Percentiles rank a stretch among this genome's conserved stretches.
These are phyloP conservation scores for Troides oblongomaculatus DNA, from an alignment of 2,888 invertebrate species.

Conservation along the genomic window DNA sequence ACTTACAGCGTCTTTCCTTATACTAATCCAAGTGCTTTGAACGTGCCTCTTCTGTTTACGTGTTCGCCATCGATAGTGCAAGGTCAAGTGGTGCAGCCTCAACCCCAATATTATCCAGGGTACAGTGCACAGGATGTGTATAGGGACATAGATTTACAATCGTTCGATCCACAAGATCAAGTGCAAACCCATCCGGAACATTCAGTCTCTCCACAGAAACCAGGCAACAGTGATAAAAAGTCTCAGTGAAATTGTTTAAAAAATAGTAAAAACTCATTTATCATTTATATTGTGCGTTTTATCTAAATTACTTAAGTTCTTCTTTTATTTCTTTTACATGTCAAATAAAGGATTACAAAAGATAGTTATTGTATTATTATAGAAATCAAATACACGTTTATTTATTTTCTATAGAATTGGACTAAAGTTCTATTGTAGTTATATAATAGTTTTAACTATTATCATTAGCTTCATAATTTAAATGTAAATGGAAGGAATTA, in stretches of 20 bases:
- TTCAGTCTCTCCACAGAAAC: slow-evolving; percentile 3
- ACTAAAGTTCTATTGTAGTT: too few species aligned
- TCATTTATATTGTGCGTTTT: too few species aligned
- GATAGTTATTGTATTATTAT: too few species aligned
- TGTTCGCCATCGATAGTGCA: slow-evolving; percentile 63
- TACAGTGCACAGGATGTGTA: slow-evolving; percentile 8
- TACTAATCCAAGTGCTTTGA: slow-evolving; percentile 56
- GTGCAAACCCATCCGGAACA: slow-evolving; percentile 29
- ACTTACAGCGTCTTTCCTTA: slow-evolving; percentile 57
- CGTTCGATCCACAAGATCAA: slow-evolving; percentile 34
- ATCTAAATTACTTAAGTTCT: too few species aligned
- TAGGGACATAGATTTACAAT: slow-evolving; percentile 11
- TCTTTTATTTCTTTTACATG: too few species aligned
- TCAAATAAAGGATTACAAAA: too few species aligned
- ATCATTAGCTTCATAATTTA: too few species aligned
- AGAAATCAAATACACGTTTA: too few species aligned
- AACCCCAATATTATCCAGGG: slow-evolving; percentile 38
- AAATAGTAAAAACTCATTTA: too few species aligned
- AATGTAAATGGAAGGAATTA: too few species aligned
- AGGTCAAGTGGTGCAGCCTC: slow-evolving; percentile 51
- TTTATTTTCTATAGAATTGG: too few species aligned
- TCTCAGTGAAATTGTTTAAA: slow-evolving; percentile 17
- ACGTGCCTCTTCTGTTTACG: slow-evolving; percentile 63
- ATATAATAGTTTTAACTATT: too few species aligned
- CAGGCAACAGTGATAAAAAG: slow-evolving; percentile 4